These are phyloP conservation scores for Stegophylla sp. DNA, from an alignment of 2,888 invertebrate species.

Conservation along the genomic window DNA sequence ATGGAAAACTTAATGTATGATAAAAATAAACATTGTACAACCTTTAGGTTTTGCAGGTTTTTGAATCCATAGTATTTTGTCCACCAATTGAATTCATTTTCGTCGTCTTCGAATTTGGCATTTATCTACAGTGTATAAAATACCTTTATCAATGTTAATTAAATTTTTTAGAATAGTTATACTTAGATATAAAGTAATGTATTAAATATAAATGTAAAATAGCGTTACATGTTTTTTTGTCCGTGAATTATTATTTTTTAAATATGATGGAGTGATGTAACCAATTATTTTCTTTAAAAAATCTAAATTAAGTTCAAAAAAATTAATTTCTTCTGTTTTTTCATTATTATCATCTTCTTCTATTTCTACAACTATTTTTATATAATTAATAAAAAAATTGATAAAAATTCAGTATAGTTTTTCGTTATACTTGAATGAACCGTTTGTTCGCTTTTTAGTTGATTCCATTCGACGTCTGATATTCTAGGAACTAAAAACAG, in stretches of 20 bases:
- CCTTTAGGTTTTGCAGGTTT: constrained; percentile 32
- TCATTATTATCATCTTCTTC: neutral
- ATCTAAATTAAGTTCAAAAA: neutral
- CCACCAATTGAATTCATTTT: constrained; percentile 51
- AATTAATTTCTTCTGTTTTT: neutral
- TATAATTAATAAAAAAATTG: neutral
- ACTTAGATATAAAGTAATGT: neutral
- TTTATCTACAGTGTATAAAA: neutral
- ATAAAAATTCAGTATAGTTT: neutral
- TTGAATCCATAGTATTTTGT: constrained; percentile 45
- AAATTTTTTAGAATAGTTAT: neutral
- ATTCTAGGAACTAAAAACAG: neutral
- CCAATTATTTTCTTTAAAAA: neutral
- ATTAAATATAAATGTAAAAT: neutral
- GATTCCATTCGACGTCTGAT: constrained; percentile 12
- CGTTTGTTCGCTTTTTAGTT: neutral
- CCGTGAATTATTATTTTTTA: constrained; percentile 1
- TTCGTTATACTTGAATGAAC: neutral
- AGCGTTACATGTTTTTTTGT: neutral
- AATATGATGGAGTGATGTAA: neutral
- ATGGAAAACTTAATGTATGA: neutral
- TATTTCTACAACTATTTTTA: constrained; percentile 37
- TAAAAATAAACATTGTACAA: neutral
- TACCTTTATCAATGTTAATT: constrained; percentile 1
- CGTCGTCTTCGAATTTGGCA: constrained; percentile 18